Percentiles rank a stretch among this genome's conserved stretches.
These are phyloP conservation scores for Kryptolebias ocellatus DNA, from an alignment of 2,797 vertebrate genomes.

Conservation along the genomic window DNA sequence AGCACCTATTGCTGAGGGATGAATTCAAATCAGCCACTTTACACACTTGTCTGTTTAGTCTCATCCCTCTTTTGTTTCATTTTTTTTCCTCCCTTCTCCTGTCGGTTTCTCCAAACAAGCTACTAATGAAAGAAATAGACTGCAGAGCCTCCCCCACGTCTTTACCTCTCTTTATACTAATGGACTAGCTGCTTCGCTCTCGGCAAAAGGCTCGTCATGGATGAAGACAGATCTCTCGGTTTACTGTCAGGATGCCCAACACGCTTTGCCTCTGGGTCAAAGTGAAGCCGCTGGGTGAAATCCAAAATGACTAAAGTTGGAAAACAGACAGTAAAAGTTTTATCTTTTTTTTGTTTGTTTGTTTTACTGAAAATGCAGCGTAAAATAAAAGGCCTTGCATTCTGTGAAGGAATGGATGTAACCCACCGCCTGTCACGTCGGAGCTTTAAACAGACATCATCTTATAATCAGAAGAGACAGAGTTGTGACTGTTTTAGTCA, in stretches of 20 bases:
- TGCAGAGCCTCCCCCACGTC: constrained; percentile 42
- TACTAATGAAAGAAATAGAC: constrained; percentile 71
- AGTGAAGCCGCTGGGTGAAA: constrained; percentile 45
- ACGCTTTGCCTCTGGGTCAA: constrained; percentile 50
- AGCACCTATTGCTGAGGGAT: background rate
- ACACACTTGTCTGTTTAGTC: constrained; percentile 15
- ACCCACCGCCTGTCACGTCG: too few species aligned
- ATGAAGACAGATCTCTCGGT: constrained; percentile 69
- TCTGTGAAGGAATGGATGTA: too few species aligned
- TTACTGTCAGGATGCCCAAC: constrained; percentile 65
- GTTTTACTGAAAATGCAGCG: too few species aligned
- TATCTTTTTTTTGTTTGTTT: too few species aligned
- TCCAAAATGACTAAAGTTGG: constrained; percentile 42
- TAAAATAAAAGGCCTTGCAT: too few species aligned
- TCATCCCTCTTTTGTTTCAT: background rate
- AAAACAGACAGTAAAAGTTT: constrained; percentile 8
- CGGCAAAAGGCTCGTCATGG: constrained; percentile 64
- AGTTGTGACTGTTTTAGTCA: too few species aligned
- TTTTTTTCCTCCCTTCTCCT: constrained; percentile 6
- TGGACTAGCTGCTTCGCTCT: constrained; percentile 63
- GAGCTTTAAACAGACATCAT: too few species aligned
- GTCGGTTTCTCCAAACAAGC: constrained; percentile 56
- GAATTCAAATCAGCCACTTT: constrained; percentile 34
- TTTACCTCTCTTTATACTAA: constrained; percentile 61
- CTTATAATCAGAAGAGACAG: too few species aligned